Evolutionary conservation across 2,797 vertebrate species (phyloP), one percentile per base, ranked within the genome.

Genomic region (Sparidentex hasta): DNA sequence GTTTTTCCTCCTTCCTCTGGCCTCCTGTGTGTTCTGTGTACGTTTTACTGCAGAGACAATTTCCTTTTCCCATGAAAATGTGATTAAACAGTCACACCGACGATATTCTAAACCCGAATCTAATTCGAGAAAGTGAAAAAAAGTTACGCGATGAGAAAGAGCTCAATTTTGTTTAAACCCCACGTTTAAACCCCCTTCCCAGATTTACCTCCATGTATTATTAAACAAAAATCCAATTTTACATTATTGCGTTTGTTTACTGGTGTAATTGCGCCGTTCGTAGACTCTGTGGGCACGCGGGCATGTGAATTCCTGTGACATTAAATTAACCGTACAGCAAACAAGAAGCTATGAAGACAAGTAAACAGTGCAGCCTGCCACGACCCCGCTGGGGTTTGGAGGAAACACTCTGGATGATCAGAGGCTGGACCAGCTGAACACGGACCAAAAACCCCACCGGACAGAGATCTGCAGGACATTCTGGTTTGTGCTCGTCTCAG

Each of bases 391-490:
- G 83, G 43, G 69, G 21, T 59, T 72, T 20, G 18, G 69, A 63
- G 69, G 66, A 51, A 81, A 59, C 48, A 4, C 63, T 76, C 62
- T 14, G 64, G 71, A 71, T 67, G 65, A 73, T 71, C 74, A 80
- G 71, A 81, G 41, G 55, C 71, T 27, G 67, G 38, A 33, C 52
- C 61, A 12, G 29, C 80, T 81, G 84, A 83, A 86, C 77, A 51
- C 1, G 0, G 51, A 79, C 82, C 86, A 85, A 68, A 88, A 88
- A 54, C 63, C 59, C 71, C 50, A 46, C 29, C 5, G 57, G 21
- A 61, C n/a, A n/a, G 25, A 70, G 47, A 64, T 62, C 74, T 43
- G 69, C 69, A 44, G 67, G 79, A 83, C 56, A 18, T 38, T 73
- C 66, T 20, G 44, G 52, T 81, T 71, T 64, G 59, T 82, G 83